Percentiles rank a stretch among this genome's conserved stretches.
These are phyloP conservation scores for Simalia tracyae DNA, from an alignment of 2,797 vertebrate genomes.

Conservation along the genomic window DNA sequence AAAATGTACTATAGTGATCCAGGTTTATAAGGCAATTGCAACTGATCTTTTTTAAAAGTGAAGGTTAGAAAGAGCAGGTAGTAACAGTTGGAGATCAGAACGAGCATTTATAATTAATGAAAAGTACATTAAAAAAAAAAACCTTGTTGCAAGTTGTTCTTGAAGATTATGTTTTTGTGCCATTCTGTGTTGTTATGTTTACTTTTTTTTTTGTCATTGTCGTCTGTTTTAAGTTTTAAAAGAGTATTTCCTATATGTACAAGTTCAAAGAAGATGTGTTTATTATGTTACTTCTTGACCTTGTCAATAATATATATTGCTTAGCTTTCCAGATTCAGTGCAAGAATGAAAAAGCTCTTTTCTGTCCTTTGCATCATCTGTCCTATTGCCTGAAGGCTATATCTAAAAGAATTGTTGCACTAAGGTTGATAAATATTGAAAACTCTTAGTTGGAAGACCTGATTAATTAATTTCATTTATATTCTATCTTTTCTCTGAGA, in stretches of 20 bases:
- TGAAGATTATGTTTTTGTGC: background rate
- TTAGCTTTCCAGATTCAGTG: background rate
- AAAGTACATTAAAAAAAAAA: too few species aligned
- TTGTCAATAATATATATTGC: background rate
- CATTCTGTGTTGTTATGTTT: background rate
- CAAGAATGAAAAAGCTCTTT: background rate
- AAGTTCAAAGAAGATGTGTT: background rate
- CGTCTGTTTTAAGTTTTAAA: background rate
- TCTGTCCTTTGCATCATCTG: background rate
- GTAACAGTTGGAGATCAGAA: background rate
- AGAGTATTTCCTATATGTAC: background rate
- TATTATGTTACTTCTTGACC: background rate
- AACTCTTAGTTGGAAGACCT: background rate
- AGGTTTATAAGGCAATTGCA: background rate
- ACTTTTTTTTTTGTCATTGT: background rate
- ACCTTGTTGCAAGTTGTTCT: background rate
- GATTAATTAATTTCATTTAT: background rate
- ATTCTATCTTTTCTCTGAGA: background rate
- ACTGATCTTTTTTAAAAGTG: background rate
- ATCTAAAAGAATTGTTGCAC: background rate
- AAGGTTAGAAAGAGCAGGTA: background rate
- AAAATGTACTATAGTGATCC: background rate
- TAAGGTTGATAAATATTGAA: background rate
- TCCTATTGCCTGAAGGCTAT: background rate
- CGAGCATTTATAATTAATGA: background rate